Conservation (phyloP, 2,113 vertebrate genomes). For the Ariopsis seemanni region DNA sequence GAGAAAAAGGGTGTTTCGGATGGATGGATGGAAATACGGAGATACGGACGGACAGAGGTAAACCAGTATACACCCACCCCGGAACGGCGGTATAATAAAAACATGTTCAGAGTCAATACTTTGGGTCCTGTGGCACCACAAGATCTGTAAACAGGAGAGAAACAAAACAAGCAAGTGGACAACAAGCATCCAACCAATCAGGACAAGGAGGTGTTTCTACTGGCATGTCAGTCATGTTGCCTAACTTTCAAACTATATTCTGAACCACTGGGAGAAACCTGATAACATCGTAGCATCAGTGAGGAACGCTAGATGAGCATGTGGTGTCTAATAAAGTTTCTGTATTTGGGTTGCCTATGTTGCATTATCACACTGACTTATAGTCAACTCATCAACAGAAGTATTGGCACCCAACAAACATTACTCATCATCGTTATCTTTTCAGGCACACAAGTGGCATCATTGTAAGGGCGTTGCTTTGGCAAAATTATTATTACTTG, state of each 20-base stretch:
- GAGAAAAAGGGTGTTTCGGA: no score
- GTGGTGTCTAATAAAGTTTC: neutral
- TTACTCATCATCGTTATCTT: neutral
- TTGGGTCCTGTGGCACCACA: neutral
- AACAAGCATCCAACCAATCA: neutral
- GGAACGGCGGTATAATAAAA: neutral
- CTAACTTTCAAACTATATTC: neutral
- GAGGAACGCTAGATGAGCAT: neutral
- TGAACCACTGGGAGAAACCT: neutral
- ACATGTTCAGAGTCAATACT: neutral
- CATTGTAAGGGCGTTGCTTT: neutral
- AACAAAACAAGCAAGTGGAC: neutral
- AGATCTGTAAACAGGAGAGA: neutral
- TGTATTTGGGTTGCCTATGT: neutral
- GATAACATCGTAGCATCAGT: neutral
- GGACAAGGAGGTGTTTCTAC: neutral
- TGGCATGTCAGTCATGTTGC: neutral
- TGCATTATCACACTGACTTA: neutral
- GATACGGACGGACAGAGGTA: no score
- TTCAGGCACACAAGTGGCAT: neutral
- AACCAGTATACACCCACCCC: no score
- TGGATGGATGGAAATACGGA: no score
- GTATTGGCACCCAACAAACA: neutral
- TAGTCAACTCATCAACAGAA: neutral
- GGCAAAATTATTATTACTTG: no score